phyloP scores from a whole-genome alignment of 1,140 invertebrate species.

The Triops longicaudatus region DNA sequence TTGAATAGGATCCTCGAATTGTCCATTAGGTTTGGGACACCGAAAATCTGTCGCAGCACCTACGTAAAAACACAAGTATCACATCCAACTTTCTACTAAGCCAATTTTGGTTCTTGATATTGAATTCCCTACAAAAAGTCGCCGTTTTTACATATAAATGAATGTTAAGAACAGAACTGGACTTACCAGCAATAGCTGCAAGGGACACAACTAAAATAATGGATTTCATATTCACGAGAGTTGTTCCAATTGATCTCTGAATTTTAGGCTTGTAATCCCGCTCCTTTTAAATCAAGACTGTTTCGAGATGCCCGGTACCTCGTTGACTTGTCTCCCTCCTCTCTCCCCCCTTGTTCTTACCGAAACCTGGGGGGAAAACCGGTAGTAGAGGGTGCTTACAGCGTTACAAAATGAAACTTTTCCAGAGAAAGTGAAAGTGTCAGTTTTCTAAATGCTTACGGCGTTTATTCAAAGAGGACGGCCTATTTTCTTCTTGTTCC shows the following conservation, averaged over 20 bases:
- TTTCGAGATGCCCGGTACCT: not conserved
- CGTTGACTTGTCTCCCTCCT: not conserved
- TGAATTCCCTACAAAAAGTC: not conserved
- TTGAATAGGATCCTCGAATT: conserved; percentile 65
- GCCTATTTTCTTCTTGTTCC: too few species aligned
- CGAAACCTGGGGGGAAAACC: not conserved
- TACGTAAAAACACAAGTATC: not conserved
- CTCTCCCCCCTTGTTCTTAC: not conserved
- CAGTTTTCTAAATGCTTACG: too few species aligned
- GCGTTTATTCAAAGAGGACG: too few species aligned
- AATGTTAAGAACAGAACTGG: not conserved
- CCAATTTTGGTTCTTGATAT: not conserved
- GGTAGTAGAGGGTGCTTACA: not conserved
- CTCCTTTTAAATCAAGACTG: conserved; percentile 11
- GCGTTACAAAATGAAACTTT: not conserved
- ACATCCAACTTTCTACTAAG: not conserved
- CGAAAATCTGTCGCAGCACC: conserved; percentile 54
- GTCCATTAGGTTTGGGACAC: conserved; percentile 58
- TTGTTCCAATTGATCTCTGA: not conserved
- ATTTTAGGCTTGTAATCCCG: not conserved
- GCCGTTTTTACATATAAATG: not conserved
- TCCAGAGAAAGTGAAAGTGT: not conserved
- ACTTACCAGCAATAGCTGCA: not conserved
- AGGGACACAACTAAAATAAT: conserved; percentile 1
- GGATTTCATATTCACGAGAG: not conserved